Conservation (phyloP, 2,797 vertebrate species). For the Liasis olivaceus region DNA sequence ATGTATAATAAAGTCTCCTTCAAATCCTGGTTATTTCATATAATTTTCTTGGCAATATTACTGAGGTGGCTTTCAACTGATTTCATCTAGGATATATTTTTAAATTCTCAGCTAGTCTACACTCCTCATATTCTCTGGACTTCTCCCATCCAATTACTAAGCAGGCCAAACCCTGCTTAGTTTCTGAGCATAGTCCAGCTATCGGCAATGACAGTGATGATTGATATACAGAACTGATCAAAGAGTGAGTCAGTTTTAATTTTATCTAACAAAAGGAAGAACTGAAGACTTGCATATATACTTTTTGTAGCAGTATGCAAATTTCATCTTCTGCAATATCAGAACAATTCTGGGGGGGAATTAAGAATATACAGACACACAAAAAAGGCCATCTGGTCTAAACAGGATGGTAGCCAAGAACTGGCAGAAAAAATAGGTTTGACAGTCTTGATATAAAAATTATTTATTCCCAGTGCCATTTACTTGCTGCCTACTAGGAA, state of each 20-base stretch:
- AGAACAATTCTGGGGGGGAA: conserved; percentile 45
- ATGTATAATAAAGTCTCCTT: background rate
- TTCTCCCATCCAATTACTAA: background rate
- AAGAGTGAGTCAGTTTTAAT: background rate
- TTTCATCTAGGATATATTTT: background rate
- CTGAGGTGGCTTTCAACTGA: background rate
- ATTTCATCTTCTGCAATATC: conserved; percentile 36
- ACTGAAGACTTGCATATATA: background rate
- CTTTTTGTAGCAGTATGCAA: conserved; percentile 9
- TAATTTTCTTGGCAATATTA: background rate
- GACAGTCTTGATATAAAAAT: conserved; percentile 63
- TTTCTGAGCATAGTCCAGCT: background rate
- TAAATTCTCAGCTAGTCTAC: background rate
- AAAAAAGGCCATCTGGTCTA: conserved; percentile 63
- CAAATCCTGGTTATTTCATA: background rate
- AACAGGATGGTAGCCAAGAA: conserved; percentile 60
- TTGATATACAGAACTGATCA: background rate
- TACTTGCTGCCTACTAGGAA: conserved; percentile 55
- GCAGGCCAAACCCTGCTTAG: background rate
- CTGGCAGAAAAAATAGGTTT: conserved; percentile 39
- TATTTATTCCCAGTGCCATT: conserved; percentile 52
- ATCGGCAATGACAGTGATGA: background rate
- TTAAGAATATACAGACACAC: conserved; percentile 60
- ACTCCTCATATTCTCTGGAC: background rate
- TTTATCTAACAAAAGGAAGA: conserved; percentile 26